Evolutionary conservation across 2,888 invertebrate species (phyloP), one percentile per base, ranked within the genome.

Genomic region (Deilephila porcellus): DNA sequence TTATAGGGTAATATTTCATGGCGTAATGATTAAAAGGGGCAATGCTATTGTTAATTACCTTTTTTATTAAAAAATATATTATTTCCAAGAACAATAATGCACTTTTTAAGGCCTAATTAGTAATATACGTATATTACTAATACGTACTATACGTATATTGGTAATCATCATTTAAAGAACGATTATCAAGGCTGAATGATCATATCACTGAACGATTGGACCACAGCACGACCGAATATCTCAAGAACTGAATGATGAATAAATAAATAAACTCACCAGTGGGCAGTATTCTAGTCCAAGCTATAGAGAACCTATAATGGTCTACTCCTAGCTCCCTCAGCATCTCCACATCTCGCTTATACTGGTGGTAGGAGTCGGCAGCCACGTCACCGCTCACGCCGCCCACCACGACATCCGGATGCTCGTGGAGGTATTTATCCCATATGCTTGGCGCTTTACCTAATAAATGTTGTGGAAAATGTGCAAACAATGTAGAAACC

Each of bases 361-460:
- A 96, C 73, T 95, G 93, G 83, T 96, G 93, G 83, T 96, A 97
- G 0, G 96, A 96, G 88, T 97, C 96, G 37, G 96, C 94, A 0
- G 97, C 96, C 0, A 95, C 88, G 74, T 97, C 96, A 0, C 96
- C 97, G 64, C 95, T 96, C 3, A 91, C 90, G 0, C 90, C 86
- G 73, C 90, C 91, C 0, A 77, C 71, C 71, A 87, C 64, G 2
- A 81, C 20, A 0, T 85, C 83, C 0, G 92, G 91, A n/a, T 87
- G 74, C 0, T 78, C 74, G 75, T 95, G 95, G 7, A 91, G 85
- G 76, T 88, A 93, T 19, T 85, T 83, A 82, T 96, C 96, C 96
- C 96, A 96, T 62, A 96, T 94, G 81, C 93, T 96, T 82, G 95
- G 94, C 0, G 95, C 95, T 90, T 96, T 96, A 3, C 95, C 96